Evolutionary conservation across 2,797 vertebrate genomes (phyloP), one percentile per base, ranked within the genome.

Genomic region (Aeoliscus strigatus): DNA sequence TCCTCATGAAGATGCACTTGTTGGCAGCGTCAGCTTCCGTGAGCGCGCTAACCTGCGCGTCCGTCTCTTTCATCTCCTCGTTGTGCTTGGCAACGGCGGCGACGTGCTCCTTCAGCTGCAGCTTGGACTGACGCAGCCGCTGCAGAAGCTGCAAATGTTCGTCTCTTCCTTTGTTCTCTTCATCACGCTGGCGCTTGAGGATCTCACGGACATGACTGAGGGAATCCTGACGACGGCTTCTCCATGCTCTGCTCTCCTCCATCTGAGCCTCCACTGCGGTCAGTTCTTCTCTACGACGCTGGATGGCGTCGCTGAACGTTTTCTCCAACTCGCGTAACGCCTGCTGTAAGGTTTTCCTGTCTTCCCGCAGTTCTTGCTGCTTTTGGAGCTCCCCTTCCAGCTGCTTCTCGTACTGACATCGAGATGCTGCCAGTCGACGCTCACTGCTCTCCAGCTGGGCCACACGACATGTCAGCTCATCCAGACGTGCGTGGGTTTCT

Each of bases 41-140:
- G n/a, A 87, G 79, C 1, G 58, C 70, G 14, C 9, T n/a, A 2
- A 72, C 69, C 37, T 77, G 72, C 61, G 42, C 41, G 28, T 83
- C 71, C 75, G 87, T 83, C 31, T 67, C 56, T 16, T 38, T 70
- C 1, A 73, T 58, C 50, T 83, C 71, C 10, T 43, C 45, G 36
- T 40, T 56, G 54, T 65, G 60, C 39, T 54, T 70, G 14, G 68
- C 63, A 1, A 82, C 60, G 4, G 57, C 68, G 30, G 63, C 33
- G 0, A 79, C 30, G 13, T 66, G 18, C 13, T 78, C 62, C 12
- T 86, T 69, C 45, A 86, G 63, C 27, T 54, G 72, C 35, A 48
- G 35, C 54, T 47, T 70, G 15, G 77, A 80, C 3, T 18, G 45
- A 27, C 78, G 51, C 38, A 89, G 39, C 18, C 70, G 59, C 52